phyloP scores from a whole-genome alignment of 2,888 invertebrate species.

The Dilophus febrilis region DNA sequence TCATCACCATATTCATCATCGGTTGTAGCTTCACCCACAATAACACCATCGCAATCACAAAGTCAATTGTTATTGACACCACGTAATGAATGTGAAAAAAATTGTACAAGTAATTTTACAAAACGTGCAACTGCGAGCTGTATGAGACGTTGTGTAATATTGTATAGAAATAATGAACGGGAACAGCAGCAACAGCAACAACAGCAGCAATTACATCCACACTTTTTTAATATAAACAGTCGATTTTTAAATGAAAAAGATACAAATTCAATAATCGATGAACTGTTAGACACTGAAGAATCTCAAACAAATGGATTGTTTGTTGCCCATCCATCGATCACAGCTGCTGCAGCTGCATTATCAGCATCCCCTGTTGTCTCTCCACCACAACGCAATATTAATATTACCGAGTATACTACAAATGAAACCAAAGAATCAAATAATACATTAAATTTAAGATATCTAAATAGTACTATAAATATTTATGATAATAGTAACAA shows the following conservation, averaged over 20 bases:
- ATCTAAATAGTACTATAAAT: too few relatives aligned
- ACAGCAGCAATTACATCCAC: too few relatives aligned
- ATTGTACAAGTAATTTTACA: slow-evolving; percentile 30
- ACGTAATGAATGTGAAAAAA: slow-evolving; percentile 24
- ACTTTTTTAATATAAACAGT: too few relatives aligned
- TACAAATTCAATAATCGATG: slow-evolving; percentile 17
- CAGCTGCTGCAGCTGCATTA: slow-evolving; percentile 1
- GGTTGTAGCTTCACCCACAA: too few relatives aligned
- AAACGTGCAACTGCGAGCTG: slow-evolving; percentile 28
- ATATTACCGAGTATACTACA: too few relatives aligned
- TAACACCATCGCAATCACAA: too few relatives aligned
- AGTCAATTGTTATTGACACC: slow-evolving; percentile 11
- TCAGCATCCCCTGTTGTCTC: too few relatives aligned
- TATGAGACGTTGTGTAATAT: slow-evolving; percentile 26
- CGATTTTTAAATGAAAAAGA: slow-evolving; percentile 20
- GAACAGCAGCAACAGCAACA: neutral
- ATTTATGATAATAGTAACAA: too few relatives aligned
- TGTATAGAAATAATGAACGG: slow-evolving; percentile 13
- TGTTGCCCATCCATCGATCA: slow-evolving; percentile 15
- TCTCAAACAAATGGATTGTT: slow-evolving; percentile 26
- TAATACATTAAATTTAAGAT: too few relatives aligned
- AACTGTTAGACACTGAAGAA: slow-evolving; percentile 29
- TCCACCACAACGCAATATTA: too few relatives aligned
- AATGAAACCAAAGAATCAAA: neutral
- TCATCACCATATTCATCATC: too few relatives aligned